A percentile compares a stretch with the other conserved stretches of the same genome.
phyloP scores from a whole-genome alignment of 2,797 vertebrate species.

The Sebastes matsubarae region DNA sequence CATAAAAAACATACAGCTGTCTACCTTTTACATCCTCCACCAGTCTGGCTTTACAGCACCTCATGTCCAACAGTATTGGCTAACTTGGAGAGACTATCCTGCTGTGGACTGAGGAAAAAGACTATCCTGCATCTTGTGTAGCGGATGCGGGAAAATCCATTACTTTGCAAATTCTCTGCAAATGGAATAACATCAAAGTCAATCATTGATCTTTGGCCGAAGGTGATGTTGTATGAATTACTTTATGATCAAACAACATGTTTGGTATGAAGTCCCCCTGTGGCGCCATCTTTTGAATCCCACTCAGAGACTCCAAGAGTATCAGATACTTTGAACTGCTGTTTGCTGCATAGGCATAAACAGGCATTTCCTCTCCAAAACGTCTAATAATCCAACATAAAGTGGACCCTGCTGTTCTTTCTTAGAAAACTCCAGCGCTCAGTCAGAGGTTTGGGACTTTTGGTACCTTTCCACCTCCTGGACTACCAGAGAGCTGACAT shows the following conservation, averaged over 20 bases:
- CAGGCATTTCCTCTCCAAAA: background rate
- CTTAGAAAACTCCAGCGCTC: background rate
- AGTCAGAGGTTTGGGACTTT: background rate
- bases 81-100: background rate
- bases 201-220: background rate
- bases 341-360: conserved; percentile 6
- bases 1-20: background rate
- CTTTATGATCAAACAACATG: conserved; percentile 4
- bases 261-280: background rate
- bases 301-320: background rate
- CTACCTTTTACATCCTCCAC: background rate
- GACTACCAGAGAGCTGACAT: background rate
- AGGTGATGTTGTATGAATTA: background rate
- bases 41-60: background rate
- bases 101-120: background rate
- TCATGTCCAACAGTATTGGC: background rate
- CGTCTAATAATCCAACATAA: background rate
- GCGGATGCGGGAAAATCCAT: background rate
- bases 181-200: background rate
- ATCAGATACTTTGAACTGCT: conserved; percentile 4
- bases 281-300: background rate
- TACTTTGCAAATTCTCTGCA: background rate
- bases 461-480: background rate
- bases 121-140: background rate
- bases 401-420: background rate